Percentiles rank a stretch among this genome's conserved stretches.
These are phyloP conservation scores for Cardiocondyla obscurior DNA, from an alignment of 1,140 invertebrate species.

Conservation along the genomic window DNA sequence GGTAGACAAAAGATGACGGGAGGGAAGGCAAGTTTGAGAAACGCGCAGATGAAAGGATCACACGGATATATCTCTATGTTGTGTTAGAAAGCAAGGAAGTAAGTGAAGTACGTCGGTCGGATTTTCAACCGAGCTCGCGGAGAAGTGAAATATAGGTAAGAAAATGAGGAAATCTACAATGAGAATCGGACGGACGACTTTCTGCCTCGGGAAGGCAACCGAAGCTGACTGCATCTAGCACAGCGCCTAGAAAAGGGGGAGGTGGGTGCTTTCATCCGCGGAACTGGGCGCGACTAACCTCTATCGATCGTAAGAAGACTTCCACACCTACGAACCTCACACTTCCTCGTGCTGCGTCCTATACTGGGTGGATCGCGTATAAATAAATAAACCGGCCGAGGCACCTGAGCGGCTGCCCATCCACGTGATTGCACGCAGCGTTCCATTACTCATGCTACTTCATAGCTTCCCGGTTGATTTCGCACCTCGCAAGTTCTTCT, in stretches of 20 bases:
- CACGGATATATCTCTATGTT: conserved; percentile 6
- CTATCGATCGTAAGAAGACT: conserved; percentile 79
- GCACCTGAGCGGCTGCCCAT: conserved; percentile 54
- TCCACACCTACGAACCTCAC: conserved; percentile 76
- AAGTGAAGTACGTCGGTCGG: conserved; percentile 12
- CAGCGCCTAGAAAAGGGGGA: conserved; percentile 65
- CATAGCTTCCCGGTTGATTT: conserved; percentile 56
- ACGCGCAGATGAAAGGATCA: conserved; percentile 18
- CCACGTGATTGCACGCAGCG: conserved; percentile 55
- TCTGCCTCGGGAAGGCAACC: conserved; percentile 58
- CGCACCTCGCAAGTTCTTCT: conserved; percentile 43
- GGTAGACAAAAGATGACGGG: neutral
- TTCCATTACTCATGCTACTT: conserved; percentile 57
- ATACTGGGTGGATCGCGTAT: conserved; percentile 68
- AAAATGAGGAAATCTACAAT: conserved; percentile 65
- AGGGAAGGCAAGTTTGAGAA: neutral
- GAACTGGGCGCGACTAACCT: conserved; percentile 79
- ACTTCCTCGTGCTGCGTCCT: conserved; percentile 62
- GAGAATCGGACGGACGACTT: conserved; percentile 57
- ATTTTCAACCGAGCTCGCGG: conserved; percentile 7
- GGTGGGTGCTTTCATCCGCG: conserved; percentile 74
- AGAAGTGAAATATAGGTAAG: conserved; percentile 35
- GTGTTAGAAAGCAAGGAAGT: neutral
- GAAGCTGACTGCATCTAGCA: conserved; percentile 49
- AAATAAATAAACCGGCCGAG: conserved; percentile 60